These are phyloP conservation scores for Euphydryas editha DNA, from an alignment of 2,888 invertebrate species.

Conservation along the genomic window DNA sequence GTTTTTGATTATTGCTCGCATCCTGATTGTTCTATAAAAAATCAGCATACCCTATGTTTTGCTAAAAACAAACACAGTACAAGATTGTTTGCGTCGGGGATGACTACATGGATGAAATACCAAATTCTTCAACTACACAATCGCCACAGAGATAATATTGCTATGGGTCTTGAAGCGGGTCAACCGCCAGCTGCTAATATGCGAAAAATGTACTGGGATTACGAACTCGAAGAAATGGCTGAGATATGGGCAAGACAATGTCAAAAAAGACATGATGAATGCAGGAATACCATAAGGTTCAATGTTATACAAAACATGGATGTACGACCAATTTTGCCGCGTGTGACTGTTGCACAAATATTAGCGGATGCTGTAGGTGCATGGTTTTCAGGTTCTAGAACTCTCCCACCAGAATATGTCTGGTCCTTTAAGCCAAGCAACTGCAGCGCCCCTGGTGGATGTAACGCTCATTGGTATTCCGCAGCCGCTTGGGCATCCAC, in stretches of 20 bases:
- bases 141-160: conserved; percentile 74
- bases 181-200: conserved; percentile 79
- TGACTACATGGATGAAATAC: conserved; percentile 77
- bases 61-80: conserved; percentile 65
- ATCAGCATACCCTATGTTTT: conserved; percentile 73
- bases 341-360: conserved; percentile 73
- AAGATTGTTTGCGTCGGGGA: conserved; percentile 70
- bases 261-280: conserved; percentile 78
- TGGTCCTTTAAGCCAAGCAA: conserved; percentile 69
- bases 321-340: conserved; percentile 66
- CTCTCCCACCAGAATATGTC: conserved; percentile 65
- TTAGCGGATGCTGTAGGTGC: conserved; percentile 74
- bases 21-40: conserved; percentile 72
- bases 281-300: conserved; percentile 72
- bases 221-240: conserved; percentile 74
- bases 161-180: conserved; percentile 74
- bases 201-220: conserved; percentile 81
- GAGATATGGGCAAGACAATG: conserved; percentile 79
- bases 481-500: conserved; percentile 77
- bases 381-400: conserved; percentile 75
- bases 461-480: conserved; percentile 75
- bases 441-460: conserved; percentile 72
- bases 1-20: conserved; percentile 63
- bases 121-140: conserved; percentile 74
- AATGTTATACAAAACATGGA: conserved; percentile 78